Conservation (phyloP, 2,113 vertebrate species). For the Myiagra hebetior region DNA sequence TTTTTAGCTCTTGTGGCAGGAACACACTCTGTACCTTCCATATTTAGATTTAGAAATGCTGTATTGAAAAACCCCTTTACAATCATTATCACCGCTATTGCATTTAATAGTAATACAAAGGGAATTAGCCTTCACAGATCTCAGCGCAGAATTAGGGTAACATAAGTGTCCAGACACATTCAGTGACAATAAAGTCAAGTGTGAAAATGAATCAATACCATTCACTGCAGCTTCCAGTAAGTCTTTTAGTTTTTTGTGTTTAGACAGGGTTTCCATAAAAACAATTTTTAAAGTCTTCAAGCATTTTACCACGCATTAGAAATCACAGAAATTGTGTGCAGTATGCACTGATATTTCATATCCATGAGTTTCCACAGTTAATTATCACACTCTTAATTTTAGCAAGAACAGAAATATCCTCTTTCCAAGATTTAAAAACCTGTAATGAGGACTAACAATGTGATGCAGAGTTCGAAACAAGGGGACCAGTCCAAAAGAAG, state of each 20-base stretch:
- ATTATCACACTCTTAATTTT: background rate
- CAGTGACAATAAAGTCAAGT: background rate
- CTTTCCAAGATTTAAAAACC: background rate
- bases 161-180: background rate
- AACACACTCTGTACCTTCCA: background rate
- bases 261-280: background rate
- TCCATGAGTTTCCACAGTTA: background rate
- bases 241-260: background rate
- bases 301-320: background rate
- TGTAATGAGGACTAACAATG: background rate
- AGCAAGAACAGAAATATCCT: background rate
- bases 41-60: background rate
- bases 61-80: background rate
- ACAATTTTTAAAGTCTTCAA: background rate
- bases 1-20: background rate
- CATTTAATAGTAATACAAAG: background rate
- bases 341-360: background rate
- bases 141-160: background rate
- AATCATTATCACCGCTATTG: background rate
- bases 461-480: background rate
- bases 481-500: background rate
- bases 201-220: background rate
- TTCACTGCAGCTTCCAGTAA: background rate
- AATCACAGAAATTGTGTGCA: background rate
- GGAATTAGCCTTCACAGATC: background rate